Conservation (phyloP, 1,140 invertebrate species). For the Meloidogyne exigua region DNA sequence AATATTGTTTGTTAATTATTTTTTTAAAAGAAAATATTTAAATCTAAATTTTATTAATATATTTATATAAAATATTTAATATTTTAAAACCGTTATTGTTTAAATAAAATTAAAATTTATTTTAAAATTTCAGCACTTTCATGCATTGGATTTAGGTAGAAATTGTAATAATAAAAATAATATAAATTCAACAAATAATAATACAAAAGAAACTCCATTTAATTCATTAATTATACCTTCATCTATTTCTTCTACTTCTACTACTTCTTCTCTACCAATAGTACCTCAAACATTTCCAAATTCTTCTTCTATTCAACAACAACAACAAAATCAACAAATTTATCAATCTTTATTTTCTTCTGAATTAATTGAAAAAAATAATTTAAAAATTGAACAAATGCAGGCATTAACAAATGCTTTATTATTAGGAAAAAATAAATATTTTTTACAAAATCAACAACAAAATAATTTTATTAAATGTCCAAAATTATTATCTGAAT, state of each 20-base stretch:
- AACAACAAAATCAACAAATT: background rate
- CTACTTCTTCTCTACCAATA: background rate
- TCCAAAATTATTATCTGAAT: constrained; percentile 5
- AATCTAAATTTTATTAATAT: too few species aligned
- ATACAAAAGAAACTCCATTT: background rate
- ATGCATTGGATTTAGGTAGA: background rate
- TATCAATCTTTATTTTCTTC: background rate
- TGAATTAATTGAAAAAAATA: background rate
- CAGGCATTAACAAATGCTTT: background rate
- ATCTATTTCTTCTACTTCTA: background rate
- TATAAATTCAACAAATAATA: background rate
- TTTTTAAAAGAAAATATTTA: too few species aligned
- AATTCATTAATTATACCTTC: background rate
- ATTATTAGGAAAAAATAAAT: background rate
- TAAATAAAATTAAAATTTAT: background rate
- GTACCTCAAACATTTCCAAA: background rate
- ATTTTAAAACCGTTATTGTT: too few species aligned
- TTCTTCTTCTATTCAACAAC: background rate
- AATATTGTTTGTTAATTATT: too few species aligned
- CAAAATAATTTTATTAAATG: background rate
- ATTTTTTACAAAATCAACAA: background rate
- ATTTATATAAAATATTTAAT: too few species aligned
- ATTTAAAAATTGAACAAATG: background rate
- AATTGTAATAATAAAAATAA: background rate
- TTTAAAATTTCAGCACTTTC: background rate